Conservation (phyloP, 2,888 invertebrate genomes). For the Anoplius nigerrimus region DNA sequence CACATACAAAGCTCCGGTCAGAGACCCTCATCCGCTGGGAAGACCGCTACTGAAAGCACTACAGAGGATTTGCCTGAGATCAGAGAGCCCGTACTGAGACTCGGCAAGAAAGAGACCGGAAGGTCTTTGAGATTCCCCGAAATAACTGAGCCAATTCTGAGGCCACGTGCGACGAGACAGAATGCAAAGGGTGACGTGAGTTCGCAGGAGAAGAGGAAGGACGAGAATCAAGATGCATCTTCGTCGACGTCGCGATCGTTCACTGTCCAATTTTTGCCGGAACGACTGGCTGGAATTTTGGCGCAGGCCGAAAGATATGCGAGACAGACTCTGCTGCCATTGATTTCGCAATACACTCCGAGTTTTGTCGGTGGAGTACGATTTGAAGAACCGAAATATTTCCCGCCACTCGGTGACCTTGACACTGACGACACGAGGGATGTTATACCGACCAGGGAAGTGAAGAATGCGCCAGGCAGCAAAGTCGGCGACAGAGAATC, state of each 20-base stretch:
- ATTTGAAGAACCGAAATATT: conserved; percentile 79
- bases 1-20: conserved; percentile 42
- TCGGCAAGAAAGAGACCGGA: conserved; percentile 72
- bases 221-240: conserved; percentile 68
- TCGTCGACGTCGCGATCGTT: conserved; percentile 66
- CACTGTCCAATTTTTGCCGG: conserved; percentile 88
- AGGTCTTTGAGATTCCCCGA: conserved; percentile 74
- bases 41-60: conserved; percentile 16
- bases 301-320: conserved; percentile 90
- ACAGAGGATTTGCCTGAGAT: conserved; percentile 77
- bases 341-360: conserved; percentile 88
- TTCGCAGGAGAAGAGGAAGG: conserved; percentile 45
- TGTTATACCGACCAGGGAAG: neutral
- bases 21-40: conserved; percentile 3
- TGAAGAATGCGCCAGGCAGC: neutral
- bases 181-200: conserved; percentile 45
- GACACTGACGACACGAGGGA: conserved; percentile 12
- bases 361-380: conserved; percentile 76
- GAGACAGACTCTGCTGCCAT: conserved; percentile 84
- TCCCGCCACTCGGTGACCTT: conserved; percentile 77
- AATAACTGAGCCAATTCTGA: conserved; percentile 82
- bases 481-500: neutral
- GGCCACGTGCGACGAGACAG: conserved; percentile 75
- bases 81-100: conserved; percentile 83
- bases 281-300: conserved; percentile 85